These are phyloP conservation scores for Muscicapa striata DNA, from an alignment of 2,797 vertebrate genomes.

Conservation along the genomic window DNA sequence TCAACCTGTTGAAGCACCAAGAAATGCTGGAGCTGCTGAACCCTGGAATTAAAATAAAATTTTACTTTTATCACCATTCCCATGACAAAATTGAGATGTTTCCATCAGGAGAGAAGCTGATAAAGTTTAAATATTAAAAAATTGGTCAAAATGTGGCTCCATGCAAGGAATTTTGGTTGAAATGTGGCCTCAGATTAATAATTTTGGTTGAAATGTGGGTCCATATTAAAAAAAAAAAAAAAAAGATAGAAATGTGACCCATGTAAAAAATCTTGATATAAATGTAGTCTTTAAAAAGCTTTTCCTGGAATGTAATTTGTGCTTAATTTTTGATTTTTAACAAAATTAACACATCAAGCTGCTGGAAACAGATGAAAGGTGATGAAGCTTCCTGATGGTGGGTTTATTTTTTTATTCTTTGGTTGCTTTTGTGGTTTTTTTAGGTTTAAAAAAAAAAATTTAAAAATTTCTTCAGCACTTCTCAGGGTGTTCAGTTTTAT, in stretches of 20 bases:
- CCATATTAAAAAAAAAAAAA: no score
- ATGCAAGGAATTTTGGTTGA: fast-evolving
- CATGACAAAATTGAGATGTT: fast-evolving
- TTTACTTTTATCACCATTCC: background rate
- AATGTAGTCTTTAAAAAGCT: background rate
- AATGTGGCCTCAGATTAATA: background rate
- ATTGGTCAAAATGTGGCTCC: background rate
- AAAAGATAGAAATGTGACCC: background rate
- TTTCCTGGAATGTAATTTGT: background rate
- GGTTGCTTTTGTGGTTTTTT: background rate
- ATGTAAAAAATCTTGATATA: background rate
- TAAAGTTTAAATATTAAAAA: background rate
- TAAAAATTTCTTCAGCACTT: no score
- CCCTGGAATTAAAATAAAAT: background rate
- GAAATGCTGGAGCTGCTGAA: background rate
- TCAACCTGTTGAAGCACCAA: background rate
- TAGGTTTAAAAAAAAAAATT: no score
- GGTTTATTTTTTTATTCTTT: background rate
- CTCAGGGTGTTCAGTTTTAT: background rate
- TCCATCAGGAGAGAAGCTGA: background rate
- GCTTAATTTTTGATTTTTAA: background rate
- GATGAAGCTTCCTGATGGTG: background rate
- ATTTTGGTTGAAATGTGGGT: background rate
- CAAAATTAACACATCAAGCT: background rate
- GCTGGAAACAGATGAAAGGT: background rate